Conservation (phyloP, 2,888 invertebrate species). For the Diloba caeruleocephala region DNA sequence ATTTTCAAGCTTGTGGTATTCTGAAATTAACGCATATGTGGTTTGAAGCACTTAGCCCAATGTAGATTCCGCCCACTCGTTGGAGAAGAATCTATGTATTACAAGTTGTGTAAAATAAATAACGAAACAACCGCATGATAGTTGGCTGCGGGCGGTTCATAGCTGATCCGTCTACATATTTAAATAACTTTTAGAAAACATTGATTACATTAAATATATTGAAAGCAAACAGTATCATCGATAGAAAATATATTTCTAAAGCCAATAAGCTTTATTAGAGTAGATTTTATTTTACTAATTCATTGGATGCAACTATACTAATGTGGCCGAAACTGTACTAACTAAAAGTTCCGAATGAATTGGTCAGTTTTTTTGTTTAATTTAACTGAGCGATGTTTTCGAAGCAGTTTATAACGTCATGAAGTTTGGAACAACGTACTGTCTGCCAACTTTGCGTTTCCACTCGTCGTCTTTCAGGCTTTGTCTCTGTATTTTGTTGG, state of each 20-base stretch:
- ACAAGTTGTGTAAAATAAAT: too few relatives aligned
- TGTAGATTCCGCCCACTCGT: too few relatives aligned
- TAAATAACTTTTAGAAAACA: too few relatives aligned
- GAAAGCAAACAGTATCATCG: not conserved
- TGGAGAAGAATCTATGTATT: too few relatives aligned
- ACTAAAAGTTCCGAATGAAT: constrained; percentile 16
- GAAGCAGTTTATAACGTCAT: constrained; percentile 63
- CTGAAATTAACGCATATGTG: too few relatives aligned
- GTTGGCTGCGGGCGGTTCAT: too few relatives aligned
- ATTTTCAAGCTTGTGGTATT: too few relatives aligned
- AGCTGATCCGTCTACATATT: too few relatives aligned
- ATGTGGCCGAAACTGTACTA: not conserved
- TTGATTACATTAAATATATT: too few relatives aligned
- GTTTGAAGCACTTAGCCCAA: too few relatives aligned
- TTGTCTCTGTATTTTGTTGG: constrained; percentile 1
- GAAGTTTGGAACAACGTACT: constrained; percentile 61
- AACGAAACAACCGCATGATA: too few relatives aligned
- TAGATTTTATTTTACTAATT: constrained; percentile 8
- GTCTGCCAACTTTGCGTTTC: constrained; percentile 58
- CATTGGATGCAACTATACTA: constrained; percentile 2
- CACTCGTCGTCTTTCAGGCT: constrained; percentile 19
- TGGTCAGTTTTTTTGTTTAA: constrained; percentile 48
- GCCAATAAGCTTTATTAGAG: constrained; percentile 4
- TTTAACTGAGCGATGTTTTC: constrained; percentile 56
- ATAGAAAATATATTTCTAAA: too few relatives aligned